These are phyloP conservation scores for Geopemphigus sp. DNA, from an alignment of 1,140 invertebrate species.

Conservation along the genomic window DNA sequence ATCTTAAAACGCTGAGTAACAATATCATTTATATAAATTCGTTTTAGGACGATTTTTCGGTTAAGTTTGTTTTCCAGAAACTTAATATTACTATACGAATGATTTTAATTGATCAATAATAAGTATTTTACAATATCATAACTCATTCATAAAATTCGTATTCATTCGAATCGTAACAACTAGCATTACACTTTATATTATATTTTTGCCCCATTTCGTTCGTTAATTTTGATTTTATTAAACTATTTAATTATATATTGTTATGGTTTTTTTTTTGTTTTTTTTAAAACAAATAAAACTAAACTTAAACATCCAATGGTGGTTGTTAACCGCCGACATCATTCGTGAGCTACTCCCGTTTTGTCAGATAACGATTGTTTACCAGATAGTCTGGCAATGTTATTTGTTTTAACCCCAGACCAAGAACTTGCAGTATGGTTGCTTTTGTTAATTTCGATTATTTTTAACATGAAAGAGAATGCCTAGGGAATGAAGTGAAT, in stretches of 20 bases:
- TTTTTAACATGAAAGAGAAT: not conserved
- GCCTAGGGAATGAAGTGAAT: not conserved
- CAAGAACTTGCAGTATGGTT: not conserved
- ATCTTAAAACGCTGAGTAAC: too few relatives aligned
- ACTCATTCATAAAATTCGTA: too few relatives aligned
- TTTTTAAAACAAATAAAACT: conserved; percentile 29
- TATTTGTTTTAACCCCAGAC: conserved; percentile 10
- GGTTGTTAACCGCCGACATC: conserved; percentile 24
- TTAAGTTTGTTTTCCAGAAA: too few relatives aligned
- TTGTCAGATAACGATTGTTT: conserved; percentile 20
- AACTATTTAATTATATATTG: not conserved
- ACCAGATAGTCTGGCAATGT: not conserved
- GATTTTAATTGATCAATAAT: too few relatives aligned
- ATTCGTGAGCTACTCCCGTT: not conserved
- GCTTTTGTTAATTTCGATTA: conserved; percentile 47
- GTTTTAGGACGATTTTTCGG: too few relatives aligned
- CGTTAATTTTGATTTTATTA: not conserved
- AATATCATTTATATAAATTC: too few relatives aligned
- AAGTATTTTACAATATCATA: too few relatives aligned
- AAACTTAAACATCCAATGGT: not conserved
- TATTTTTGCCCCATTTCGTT: not conserved
- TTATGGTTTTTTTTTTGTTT: not conserved
- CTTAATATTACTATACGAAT: too few relatives aligned
- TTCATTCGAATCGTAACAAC: too few relatives aligned
- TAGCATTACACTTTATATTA: not conserved